These are phyloP conservation scores for Chromobotia macracanthus DNA, from an alignment of 2,797 vertebrate species.

Conservation along the genomic window DNA sequence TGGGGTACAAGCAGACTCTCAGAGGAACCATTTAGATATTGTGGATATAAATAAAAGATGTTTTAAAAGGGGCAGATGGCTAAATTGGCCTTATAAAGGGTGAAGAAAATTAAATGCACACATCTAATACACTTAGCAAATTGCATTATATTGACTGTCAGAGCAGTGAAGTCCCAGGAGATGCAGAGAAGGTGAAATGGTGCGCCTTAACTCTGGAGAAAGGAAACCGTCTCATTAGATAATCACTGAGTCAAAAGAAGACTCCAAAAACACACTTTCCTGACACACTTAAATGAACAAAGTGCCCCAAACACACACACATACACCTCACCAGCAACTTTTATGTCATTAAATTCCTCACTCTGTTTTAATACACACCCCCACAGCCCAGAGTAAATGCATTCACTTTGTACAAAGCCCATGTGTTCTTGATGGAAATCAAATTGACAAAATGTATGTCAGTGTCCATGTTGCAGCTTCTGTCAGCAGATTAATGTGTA, in stretches of 20 bases:
- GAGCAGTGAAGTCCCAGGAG: constrained; percentile 26
- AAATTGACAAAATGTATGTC: constrained; percentile 12
- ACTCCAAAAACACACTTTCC: constrained; percentile 5
- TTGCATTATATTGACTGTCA: constrained; percentile 53
- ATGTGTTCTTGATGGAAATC: constrained; percentile 26
- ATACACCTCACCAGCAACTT: constrained; percentile 2
- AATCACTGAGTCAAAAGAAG: constrained; percentile 28
- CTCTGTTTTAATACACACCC: constrained; percentile 30
- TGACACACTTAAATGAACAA: constrained; percentile 6
- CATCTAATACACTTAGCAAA: constrained; percentile 70
- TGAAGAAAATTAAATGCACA: constrained; percentile 68
- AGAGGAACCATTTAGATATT: constrained; percentile 71
- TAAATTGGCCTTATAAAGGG: constrained; percentile 57
- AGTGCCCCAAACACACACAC: constrained; percentile 12
- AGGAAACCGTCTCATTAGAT: constrained; percentile 36
- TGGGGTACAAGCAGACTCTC: constrained; percentile 59
- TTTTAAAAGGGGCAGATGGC: constrained; percentile 65
- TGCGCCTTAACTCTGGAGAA: constrained; percentile 35
- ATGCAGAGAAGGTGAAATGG: background rate
- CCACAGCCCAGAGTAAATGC: constrained; percentile 24
- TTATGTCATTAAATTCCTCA: constrained; percentile 32
- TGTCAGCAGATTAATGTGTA: constrained; percentile 6
- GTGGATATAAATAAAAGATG: constrained; percentile 78
- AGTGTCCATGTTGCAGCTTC: constrained; percentile 62
- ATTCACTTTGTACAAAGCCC: constrained; percentile 22